Percentiles rank a stretch among this genome's conserved stretches.
These are phyloP conservation scores for Ctenosaura bakeri DNA, from an alignment of 2,797 vertebrate species.

Conservation along the genomic window DNA sequence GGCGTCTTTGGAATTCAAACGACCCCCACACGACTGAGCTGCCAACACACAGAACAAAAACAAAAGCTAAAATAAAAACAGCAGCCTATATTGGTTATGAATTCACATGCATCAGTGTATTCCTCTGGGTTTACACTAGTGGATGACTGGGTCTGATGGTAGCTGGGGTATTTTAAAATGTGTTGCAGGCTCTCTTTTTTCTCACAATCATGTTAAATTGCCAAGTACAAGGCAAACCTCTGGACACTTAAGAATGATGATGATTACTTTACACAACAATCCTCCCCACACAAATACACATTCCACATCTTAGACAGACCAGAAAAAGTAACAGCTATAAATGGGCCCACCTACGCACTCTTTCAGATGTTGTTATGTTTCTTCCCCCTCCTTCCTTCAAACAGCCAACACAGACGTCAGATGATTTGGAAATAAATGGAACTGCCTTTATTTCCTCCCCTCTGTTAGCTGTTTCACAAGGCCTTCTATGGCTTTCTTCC, in stretches of 20 bases:
- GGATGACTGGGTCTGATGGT: slow-evolving; percentile 8
- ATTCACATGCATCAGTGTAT: slow-evolving; percentile 37
- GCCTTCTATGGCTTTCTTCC: slow-evolving; percentile 46
- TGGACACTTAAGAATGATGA: slow-evolving; percentile 64
- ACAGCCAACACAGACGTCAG: slow-evolving; percentile 65
- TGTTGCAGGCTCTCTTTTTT: slow-evolving; percentile 51
- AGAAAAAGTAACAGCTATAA: slow-evolving; percentile 70
- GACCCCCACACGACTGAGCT: slow-evolving; percentile 88
- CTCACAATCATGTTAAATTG: slow-evolving; percentile 45
- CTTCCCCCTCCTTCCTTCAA: slow-evolving; percentile 39
- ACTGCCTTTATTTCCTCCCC: slow-evolving; percentile 54
- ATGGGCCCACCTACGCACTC: slow-evolving; percentile 67
- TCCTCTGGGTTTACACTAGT: slow-evolving; percentile 10
- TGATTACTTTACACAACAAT: slow-evolving; percentile 63
- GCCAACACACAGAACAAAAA: slow-evolving; percentile 73
- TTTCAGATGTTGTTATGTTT: slow-evolving; percentile 54
- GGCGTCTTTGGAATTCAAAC: slow-evolving; percentile 91
- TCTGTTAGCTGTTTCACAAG: slow-evolving; percentile 63
- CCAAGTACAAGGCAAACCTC: slow-evolving; percentile 63
- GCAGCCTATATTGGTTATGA: slow-evolving; percentile 37
- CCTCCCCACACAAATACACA: slow-evolving; percentile 45
- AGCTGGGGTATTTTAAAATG: slow-evolving; percentile 5
- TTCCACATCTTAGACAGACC: slow-evolving; percentile 65
- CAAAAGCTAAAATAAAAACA: slow-evolving; percentile 58
- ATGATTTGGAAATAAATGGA: slow-evolving; percentile 60